A percentile compares a stretch with the other conserved stretches of the same genome.
These are phyloP conservation scores for Caenorhabditis sulstoni DNA, from an alignment of 2,888 invertebrate genomes.

Conservation along the genomic window DNA sequence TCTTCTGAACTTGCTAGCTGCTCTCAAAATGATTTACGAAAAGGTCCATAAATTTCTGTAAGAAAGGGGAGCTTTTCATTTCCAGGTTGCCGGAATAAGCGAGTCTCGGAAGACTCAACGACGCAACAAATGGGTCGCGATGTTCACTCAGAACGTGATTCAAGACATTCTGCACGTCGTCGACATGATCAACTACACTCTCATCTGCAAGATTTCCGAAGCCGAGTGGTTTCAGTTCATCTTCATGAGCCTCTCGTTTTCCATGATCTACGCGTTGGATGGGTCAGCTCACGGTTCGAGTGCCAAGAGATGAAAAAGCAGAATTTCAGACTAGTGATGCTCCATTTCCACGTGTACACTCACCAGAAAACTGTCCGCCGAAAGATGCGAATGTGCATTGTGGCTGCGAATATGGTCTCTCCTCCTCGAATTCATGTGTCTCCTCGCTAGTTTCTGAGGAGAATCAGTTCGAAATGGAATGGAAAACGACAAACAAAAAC, in stretches of 20 bases:
- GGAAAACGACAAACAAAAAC: constrained; percentile 2
- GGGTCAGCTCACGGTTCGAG: constrained; percentile 14
- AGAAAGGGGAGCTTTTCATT: too few species aligned
- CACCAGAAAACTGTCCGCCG: not conserved
- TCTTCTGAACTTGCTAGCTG: not conserved
- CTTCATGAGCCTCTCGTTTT: constrained; percentile 27
- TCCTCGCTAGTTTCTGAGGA: too few species aligned
- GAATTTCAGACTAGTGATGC: constrained; percentile 37
- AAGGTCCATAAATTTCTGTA: not conserved
- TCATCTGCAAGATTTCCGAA: constrained; percentile 11
- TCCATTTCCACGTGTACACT: constrained; percentile 26
- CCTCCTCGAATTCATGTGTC: constrained; percentile 1
- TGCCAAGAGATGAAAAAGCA: not conserved
- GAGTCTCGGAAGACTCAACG: constrained; percentile 9
- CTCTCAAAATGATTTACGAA: not conserved
- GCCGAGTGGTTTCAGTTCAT: constrained; percentile 29
- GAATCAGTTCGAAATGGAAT: too few species aligned
- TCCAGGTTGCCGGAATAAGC: constrained; percentile 19
- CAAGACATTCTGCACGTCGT: constrained; percentile 42
- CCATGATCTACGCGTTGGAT: constrained; percentile 32
- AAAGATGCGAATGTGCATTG: constrained; percentile 8
- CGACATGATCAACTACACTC: constrained; percentile 29
- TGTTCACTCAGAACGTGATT: constrained; percentile 41
- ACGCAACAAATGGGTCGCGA: constrained; percentile 23
- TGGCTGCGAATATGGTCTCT: constrained; percentile 1